phyloP scores from a whole-genome alignment of 2,113 vertebrate species.

The Forbesichthys agassizii region DNA sequence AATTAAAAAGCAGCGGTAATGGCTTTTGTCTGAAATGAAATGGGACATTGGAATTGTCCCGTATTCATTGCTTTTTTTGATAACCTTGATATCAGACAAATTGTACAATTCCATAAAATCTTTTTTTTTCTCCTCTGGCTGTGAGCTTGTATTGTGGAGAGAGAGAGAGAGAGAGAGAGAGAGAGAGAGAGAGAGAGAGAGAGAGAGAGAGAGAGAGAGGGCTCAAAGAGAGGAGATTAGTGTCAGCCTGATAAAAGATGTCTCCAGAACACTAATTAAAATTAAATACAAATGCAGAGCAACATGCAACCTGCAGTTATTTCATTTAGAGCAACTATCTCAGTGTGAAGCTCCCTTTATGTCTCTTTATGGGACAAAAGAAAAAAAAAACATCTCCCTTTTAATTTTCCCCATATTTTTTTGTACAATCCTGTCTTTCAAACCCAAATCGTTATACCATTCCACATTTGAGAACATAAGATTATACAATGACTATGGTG shows the following conservation, averaged over 20 bases:
- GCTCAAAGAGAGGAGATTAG: constrained; percentile 57
- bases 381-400: constrained; percentile 1
- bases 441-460: no score
- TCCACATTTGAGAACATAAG: no score
- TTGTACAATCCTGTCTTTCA: no score
- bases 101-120: constrained; percentile 52
- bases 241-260: constrained; percentile 80
- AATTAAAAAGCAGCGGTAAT: constrained; percentile 73
- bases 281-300: constrained; percentile 75
- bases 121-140: constrained; percentile 25
- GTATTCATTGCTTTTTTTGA: constrained; percentile 51
- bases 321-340: constrained; percentile 76
- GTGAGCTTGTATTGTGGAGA: constrained; percentile 35
- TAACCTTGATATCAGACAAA: constrained; percentile 49
- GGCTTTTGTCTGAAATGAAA: constrained; percentile 64
- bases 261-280: constrained; percentile 81
- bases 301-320: constrained; percentile 77
- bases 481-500: no score
- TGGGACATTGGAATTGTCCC: constrained; percentile 49
- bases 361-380: constrained; percentile 65
- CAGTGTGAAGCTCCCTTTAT: constrained; percentile 61
- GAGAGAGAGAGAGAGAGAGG: constrained; percentile 16
- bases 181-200: constrained; percentile 5
- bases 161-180: not conserved
- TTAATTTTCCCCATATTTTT: constrained; percentile 24